Evolutionary conservation across 1,140 invertebrate genomes (phyloP).

Genomic region (Drosophila nigrodunni): DNA sequence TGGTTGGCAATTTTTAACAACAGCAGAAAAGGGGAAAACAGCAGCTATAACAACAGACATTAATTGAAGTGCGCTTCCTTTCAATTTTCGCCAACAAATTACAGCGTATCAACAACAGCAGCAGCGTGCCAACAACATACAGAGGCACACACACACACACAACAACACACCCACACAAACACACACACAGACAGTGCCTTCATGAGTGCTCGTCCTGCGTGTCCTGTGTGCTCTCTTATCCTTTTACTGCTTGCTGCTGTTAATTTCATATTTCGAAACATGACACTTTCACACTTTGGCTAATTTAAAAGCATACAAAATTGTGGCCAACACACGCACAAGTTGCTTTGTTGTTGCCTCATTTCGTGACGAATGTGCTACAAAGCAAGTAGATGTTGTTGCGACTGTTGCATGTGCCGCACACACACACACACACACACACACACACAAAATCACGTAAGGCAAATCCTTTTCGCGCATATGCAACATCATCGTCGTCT

Average conservation of each 20-base stretch:
- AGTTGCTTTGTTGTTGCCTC: conserved; percentile 34
- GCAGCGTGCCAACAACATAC: conserved; percentile 20
- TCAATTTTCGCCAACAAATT: conserved; percentile 74
- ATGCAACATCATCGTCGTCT: conserved; percentile 34
- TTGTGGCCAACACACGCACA: conserved; percentile 68
- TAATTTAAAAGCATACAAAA: conserved; percentile 82
- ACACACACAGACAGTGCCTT: conserved; percentile 6
- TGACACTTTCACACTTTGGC: conserved; percentile 81
- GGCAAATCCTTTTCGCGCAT: conserved; percentile 70
- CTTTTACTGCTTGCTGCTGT: conserved; percentile 47
- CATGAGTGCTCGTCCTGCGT: conserved; percentile 28
- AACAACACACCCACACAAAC: conserved; percentile 2
- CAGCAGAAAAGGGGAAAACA: conserved; percentile 14
- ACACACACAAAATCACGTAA: conserved; percentile 53
- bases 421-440: conserved; percentile 57
- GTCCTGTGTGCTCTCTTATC: conserved; percentile 12
- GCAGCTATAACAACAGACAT: conserved; percentile 38
- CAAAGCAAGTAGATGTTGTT: conserved; percentile 33
- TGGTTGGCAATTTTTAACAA: conserved; percentile 23
- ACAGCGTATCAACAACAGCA: conserved; percentile 58
- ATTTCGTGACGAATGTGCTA: conserved; percentile 77
- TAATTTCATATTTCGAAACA: conserved; percentile 81
- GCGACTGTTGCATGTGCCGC: conserved; percentile 65
- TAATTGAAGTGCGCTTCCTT: conserved; percentile 80
- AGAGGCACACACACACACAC: not conserved